Evolutionary conservation across 2,113 vertebrate genomes (phyloP), one percentile per base, ranked within the genome.

Genomic region (Azemiops feae): DNA sequence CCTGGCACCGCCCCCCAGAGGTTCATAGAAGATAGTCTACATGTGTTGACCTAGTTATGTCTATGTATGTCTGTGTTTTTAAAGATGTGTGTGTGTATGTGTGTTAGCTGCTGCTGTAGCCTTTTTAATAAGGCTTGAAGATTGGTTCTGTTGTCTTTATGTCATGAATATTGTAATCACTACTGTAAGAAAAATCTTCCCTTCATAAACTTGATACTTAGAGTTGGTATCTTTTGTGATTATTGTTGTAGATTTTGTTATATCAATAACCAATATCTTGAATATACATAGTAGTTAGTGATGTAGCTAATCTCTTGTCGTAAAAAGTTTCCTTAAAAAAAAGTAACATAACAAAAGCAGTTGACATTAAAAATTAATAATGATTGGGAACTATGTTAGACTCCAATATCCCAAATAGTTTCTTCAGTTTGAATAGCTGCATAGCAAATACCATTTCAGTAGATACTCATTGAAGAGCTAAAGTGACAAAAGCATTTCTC

Each of bases 31-130:
- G 34, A 43, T 22, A 22, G 34, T 81, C 34, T 81, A 81, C 34
- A 23, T 43, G 34, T 81, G 34, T 81, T 81, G 74, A 81, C 7
- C 34, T 81, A 81, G 34, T 81, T 22, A 43, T 81, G 74, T 81
- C 74, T 81, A 18, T 88, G 50, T 88, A 39, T 91, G 90, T 91
- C 16, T 52, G 27, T 27, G 20, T 57, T 43, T 74, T 55, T 92
- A 85, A 25, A 90, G 45, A 89, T 95, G 93, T 91, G 94, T 50
- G 25, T 60, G 54, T 25, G 23, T 91, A 85, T 93, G 27, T 91
- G 12, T 94, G 92, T 81, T 95, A 89, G 23, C 90, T 89, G 58
- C 88, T 0, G 81, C 30, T 53, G 55, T 91, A 94, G 64, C 88
- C 91, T 85, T n/a, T n/a, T 81, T 8, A 9, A 10, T 85, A 89